Conservation (phyloP, 35 echinoderm and acorn worm species). For the Heliocidaris erythrogramma region DNA sequence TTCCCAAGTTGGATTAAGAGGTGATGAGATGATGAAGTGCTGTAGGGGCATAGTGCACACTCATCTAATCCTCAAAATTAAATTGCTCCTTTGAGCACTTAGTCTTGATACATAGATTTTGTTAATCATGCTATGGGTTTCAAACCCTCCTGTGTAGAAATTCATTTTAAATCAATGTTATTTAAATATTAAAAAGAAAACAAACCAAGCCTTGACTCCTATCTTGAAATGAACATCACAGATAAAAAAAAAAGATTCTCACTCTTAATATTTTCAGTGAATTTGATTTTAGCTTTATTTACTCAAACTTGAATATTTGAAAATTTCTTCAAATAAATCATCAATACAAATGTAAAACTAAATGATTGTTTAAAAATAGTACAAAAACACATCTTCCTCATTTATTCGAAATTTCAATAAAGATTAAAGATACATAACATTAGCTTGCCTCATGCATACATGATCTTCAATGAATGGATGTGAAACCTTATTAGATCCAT, state of each 20-base stretch:
- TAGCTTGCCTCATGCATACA: no score
- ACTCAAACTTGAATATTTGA: no score
- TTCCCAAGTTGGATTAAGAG: conserved; percentile 22
- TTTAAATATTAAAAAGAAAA: not conserved
- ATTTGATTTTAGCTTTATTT: no score
- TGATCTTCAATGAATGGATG: no score
- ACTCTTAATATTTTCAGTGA: no score
- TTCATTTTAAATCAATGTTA: not conserved
- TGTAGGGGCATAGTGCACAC: not conserved
- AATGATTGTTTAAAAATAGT: no score
- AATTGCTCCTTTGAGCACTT: not conserved
- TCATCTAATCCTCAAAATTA: not conserved
- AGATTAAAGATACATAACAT: no score
- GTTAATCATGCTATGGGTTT: not conserved
- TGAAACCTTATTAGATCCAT: no score
- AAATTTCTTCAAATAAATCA: no score
- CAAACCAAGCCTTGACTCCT: not conserved
- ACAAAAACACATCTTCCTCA: no score
- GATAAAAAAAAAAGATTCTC: not conserved
- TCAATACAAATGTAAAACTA: no score
- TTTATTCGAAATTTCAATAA: no score
- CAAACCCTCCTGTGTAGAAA: not conserved
- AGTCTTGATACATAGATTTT: not conserved
- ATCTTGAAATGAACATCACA: not conserved
- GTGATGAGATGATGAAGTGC: conserved; percentile 43